Evolutionary conservation across 2,797 vertebrate species (phyloP).

Genomic region (Capromys pilorides): DNA sequence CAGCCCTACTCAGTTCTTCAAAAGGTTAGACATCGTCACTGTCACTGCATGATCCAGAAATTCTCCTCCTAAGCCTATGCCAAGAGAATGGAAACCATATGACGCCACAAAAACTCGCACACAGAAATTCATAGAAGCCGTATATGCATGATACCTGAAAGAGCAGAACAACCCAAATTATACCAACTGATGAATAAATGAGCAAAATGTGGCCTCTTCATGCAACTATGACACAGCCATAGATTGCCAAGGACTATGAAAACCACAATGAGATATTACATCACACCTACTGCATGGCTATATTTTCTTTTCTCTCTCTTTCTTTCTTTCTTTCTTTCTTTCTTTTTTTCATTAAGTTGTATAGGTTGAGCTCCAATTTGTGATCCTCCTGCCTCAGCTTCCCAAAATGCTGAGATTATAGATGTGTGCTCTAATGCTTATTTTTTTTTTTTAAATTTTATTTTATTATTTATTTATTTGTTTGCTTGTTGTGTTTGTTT

Average conservation of each 20-base stretch:
- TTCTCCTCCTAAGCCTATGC: neutral
- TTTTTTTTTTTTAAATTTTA: too few species aligned
- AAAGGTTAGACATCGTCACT: neutral
- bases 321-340: too few species aligned
- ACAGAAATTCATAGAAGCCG: neutral
- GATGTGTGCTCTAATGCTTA: too few species aligned
- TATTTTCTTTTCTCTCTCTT: too few species aligned
- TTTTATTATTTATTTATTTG: too few species aligned
- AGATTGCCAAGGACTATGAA: neutral
- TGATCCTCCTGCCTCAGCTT: too few species aligned
- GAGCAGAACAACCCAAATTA: neutral
- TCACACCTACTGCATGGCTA: too few species aligned
- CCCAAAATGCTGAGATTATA: too few species aligned
- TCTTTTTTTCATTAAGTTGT: too few species aligned
- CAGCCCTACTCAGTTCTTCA: conserved; percentile 25
- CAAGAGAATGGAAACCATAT: conserved; percentile 39
- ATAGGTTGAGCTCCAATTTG: too few species aligned
- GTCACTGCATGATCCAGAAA: neutral
- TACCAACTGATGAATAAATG: neutral
- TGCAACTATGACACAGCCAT: neutral
- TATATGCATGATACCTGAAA: neutral
- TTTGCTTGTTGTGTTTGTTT: too few species aligned
- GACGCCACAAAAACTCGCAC: neutral
- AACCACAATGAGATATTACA: neutral
- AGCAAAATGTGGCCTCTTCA: neutral